Conservation (phyloP, 2,113 vertebrate genomes). For the Prolemur simus region DNA sequence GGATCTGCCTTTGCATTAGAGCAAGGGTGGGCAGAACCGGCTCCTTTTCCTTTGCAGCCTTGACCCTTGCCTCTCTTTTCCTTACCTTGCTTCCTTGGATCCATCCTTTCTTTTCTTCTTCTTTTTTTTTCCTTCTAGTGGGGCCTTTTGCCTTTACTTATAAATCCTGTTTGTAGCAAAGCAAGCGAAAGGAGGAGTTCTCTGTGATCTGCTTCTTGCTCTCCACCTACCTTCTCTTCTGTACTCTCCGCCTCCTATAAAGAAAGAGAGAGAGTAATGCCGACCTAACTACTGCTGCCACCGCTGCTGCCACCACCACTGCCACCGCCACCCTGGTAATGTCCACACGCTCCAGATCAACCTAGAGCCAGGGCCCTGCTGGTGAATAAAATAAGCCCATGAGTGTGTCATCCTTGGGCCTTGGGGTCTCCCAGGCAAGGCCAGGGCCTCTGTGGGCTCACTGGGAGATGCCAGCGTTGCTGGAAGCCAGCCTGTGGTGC, state of each 20-base stretch:
- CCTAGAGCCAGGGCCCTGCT: not conserved
- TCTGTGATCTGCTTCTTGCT: slow-evolving; percentile 85
- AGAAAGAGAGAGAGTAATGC: slow-evolving; percentile 75
- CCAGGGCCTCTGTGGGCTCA: not conserved
- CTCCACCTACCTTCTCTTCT: slow-evolving; percentile 85
- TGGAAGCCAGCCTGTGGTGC: not conserved
- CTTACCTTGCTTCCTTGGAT: slow-evolving; percentile 79
- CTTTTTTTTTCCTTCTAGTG: slow-evolving; percentile 76
- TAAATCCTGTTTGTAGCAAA: slow-evolving; percentile 91
- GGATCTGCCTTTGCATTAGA: slow-evolving; percentile 52
- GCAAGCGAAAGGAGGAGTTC: slow-evolving; percentile 86
- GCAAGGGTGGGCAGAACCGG: slow-evolving; percentile 47
- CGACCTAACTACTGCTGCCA: slow-evolving; percentile 51
- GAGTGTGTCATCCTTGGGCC: not conserved
- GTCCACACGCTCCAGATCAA: slow-evolving; percentile 75
- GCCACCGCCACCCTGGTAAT: slow-evolving; percentile 88
- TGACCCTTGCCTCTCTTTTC: slow-evolving; percentile 81
- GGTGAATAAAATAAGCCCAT: not conserved
- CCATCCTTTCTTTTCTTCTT: slow-evolving; percentile 73
- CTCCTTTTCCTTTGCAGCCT: slow-evolving; percentile 78
- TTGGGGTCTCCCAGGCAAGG: not conserved
- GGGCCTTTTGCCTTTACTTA: slow-evolving; percentile 87
- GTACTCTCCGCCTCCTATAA: slow-evolving; percentile 83
- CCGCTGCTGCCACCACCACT: slow-evolving; percentile 38
- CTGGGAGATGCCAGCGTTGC: not conserved